These are phyloP conservation scores for Candoia aspera DNA, from an alignment of 2,113 vertebrate genomes.

Conservation along the genomic window DNA sequence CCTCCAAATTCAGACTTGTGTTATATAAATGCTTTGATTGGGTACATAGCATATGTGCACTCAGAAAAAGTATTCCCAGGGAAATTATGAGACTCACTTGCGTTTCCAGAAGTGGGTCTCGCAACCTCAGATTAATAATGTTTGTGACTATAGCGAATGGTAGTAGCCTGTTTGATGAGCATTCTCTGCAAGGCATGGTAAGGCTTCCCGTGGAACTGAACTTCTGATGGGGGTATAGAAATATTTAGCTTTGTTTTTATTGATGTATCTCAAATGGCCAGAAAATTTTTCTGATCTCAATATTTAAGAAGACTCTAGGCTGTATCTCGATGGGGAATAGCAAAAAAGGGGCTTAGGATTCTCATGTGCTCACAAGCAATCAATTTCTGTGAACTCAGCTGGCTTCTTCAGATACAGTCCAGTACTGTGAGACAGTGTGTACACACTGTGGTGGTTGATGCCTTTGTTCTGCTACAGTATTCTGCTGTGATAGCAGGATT, in stretches of 20 bases:
- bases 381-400: background rate
- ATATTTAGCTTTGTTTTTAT: background rate
- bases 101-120: too few species aligned
- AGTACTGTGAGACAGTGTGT: slow-evolving; percentile 31
- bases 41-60: background rate
- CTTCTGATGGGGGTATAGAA: background rate
- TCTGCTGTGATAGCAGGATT: background rate
- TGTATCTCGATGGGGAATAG: slow-evolving; percentile 20
- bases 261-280: background rate
- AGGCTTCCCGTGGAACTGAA: background rate
- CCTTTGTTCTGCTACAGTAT: slow-evolving; percentile 16
- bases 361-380: slow-evolving; percentile 7
- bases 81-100: too few species aligned
- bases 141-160: background rate
- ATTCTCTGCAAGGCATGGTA: background rate
- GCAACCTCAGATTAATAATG: background rate
- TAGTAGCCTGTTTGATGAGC: background rate
- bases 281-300: slow-evolving; percentile 1
- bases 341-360: slow-evolving; percentile 45
- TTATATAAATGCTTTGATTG: background rate
- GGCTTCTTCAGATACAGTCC: slow-evolving; percentile 5
- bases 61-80: too few species aligned
- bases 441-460: background rate
- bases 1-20: background rate
- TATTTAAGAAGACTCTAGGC: background rate